Evolutionary conservation across 2,888 invertebrate species (phyloP), one percentile per base, ranked within the genome.

Genomic region (Metalampra italica): DNA sequence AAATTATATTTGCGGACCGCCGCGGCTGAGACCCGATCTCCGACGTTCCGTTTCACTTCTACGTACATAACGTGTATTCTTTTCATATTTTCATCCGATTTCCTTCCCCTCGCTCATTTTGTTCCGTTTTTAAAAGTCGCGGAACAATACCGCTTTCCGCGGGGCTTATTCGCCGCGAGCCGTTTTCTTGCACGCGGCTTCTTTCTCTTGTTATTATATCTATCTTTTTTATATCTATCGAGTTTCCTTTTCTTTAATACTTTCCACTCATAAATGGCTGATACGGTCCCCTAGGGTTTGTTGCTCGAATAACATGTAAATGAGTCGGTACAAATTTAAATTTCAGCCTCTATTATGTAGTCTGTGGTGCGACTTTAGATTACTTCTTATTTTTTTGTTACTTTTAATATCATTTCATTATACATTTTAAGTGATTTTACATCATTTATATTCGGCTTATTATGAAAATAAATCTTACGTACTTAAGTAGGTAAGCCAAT

Each of bases 1-100:
- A 90, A 90, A 90, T 90, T 90, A 89, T 89, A 90, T 90, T 90
- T 90, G 89, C 90, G 80, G 89, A 90, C 90, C 80, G 81, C 81
- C 78, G 75, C 43, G 79, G 73, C 75, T 74, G 80, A 78, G 83
- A 80, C 81, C 77, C 84, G 86, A 88, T 88, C 87, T 82, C 80
- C 80, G 72, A 78, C 84, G 75, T 87, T 88, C 76, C 90, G 81
- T 90, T 90, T 86, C 86, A 83, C 85, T 85, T 83, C 74, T 82
- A 75, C 78, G 77, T 82, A 78, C 70, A 79, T 78, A 86, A 77
- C 80, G 80, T 86, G 87, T 87, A 88, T 85, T 88, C 88, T 86
- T 86, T 89, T 88, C 87, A 89, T 90, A 88, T 89, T 89, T 89
- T 87, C 86, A 87, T 89, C 85, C 81, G 88, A 88, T 87, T 89